Percentiles rank a stretch among this genome's conserved stretches.
Evolutionary conservation across 2,797 vertebrate genomes (phyloP).

Genomic region (Neosilurus mollespiculum): DNA sequence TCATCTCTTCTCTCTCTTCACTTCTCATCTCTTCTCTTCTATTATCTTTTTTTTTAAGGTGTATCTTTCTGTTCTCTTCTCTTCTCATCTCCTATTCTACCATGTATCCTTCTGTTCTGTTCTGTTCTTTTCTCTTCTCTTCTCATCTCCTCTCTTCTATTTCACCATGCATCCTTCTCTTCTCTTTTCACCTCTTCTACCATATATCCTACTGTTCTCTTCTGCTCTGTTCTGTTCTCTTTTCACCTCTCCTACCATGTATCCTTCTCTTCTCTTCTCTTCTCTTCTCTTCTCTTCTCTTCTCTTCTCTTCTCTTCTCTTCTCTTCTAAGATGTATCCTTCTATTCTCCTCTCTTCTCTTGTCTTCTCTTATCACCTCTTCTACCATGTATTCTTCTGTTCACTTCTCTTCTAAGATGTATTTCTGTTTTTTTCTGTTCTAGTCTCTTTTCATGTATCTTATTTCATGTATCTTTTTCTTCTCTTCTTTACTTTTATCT

Average conservation of each 20-base stretch:
- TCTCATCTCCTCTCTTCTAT: constrained; percentile 9
- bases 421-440: background rate
- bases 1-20: background rate
- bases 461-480: background rate
- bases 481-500: background rate
- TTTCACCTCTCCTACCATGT: no score
- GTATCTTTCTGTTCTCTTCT: background rate
- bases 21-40: background rate
- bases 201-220: no score
- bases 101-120: background rate
- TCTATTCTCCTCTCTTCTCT: background rate
- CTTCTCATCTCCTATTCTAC: background rate
- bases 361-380: background rate
- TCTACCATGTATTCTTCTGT: constrained; percentile 50
- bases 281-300: background rate
- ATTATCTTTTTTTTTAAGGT: no score
- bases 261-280: background rate
- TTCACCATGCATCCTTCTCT: no score
- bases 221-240: background rate
- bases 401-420: no score
- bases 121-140: background rate
- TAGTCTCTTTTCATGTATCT: constrained; percentile 1
- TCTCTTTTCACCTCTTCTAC: no score
- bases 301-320: background rate
- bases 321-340: background rate